phyloP scores from a whole-genome alignment of 2,113 vertebrate genomes.

The Melanerpes aurifrons region DNA sequence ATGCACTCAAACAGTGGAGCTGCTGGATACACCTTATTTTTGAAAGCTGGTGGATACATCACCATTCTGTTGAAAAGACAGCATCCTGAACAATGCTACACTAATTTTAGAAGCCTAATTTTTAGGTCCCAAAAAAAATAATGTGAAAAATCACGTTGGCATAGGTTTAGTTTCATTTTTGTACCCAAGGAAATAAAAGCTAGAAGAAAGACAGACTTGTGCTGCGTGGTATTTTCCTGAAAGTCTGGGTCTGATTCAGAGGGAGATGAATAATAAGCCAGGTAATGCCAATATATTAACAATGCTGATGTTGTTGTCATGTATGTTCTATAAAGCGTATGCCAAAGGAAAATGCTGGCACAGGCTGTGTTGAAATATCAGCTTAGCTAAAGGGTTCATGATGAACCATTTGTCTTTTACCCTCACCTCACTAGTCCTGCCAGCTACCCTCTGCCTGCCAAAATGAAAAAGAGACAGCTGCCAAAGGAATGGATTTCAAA shows the following conservation, averaged over 20 bases:
- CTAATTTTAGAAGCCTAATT: neutral
- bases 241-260: constrained; percentile 31
- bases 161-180: neutral
- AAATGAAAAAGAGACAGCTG: constrained; percentile 58
- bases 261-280: constrained; percentile 52
- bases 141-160: neutral
- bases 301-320: constrained; percentile 60
- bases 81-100: neutral
- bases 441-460: constrained; percentile 57
- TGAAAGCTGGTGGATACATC: neutral
- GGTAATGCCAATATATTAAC: constrained; percentile 64
- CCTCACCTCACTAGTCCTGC: constrained; percentile 63
- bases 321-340: constrained; percentile 26
- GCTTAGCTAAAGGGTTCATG: constrained; percentile 72
- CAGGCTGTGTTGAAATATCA: constrained; percentile 67
- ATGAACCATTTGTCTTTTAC: constrained; percentile 74
- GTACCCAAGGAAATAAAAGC: neutral
- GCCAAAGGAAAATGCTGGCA: constrained; percentile 66
- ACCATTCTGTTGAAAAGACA: neutral
- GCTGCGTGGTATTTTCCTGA: neutral
- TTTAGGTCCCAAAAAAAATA: neutral
- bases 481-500: constrained; percentile 62
- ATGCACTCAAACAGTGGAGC: neutral
- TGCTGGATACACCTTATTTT: neutral
- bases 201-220: neutral